Evolutionary conservation across 1,140 invertebrate genomes (phyloP), one percentile per base, ranked within the genome.

Genomic region (Schlechtendalia chinensis): DNA sequence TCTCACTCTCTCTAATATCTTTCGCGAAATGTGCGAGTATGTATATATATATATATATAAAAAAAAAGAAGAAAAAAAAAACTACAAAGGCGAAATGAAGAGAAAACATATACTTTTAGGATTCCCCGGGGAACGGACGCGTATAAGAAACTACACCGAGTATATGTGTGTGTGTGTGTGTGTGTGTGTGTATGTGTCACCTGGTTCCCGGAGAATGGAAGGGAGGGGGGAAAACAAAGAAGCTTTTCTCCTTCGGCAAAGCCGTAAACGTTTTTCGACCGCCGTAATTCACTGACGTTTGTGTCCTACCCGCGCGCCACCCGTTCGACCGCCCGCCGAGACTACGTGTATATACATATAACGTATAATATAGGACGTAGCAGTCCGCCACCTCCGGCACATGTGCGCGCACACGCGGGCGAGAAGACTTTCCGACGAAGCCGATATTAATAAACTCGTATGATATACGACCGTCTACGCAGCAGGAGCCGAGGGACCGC

Each of bases 191-290:
- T 50, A 58, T 27, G 39, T 79, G 75, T 63, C 58, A 79, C 75
- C 75, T 61, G 75, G 75, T 63, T 29, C 22, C n/a, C 58, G 17
- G 8, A 27, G 75, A 50, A 29, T 11, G 32, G 32, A 75, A 19
- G 19, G 22, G 32, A 63, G 19, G 16, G 8, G 39, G 11, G 63
- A 61, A 56, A 77, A 77, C 53, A 77, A 58, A 77, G 72, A 77
- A 45, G 72, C 72, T 59, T 47, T 75, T 63, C n/a, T 63, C 16
- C 61, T 22, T 47, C 58, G 39, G 45, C 75, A 50, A 79, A 79
- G 75, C 75, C 58, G 75, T 79, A 79, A 79, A 79, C 75, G 75
- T 79, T 79, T 79, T 79, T 79, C 58, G 75, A 63, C 75, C 75
- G 75, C 58, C 58, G 75, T 79, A 79, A 79, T 79, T 79, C 75